Base-by-base conservation (phyloP, 2,797 vertebrate genomes). In the Sandelia bainsii region DNA sequence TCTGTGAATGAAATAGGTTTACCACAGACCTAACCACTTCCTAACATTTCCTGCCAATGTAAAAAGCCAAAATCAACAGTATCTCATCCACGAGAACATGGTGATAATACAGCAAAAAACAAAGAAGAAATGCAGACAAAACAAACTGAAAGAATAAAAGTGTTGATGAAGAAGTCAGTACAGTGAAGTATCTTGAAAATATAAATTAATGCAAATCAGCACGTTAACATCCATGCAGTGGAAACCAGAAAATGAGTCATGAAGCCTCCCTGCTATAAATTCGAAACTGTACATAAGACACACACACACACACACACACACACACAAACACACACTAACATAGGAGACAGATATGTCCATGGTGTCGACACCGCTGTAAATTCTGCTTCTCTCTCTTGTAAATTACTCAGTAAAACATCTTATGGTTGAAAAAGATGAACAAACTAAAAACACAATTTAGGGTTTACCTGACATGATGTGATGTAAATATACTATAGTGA, bases 21-120 rank as follows among this genome's bases (percentile, higher is more conserved):
- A 83, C 81, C 80, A 75, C 75, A 84, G 69, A 82, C 74, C 65
- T 22, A 73, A 82, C 71, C 78, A 68, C 80, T 79, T 80, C 80
- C 70, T 13, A 53, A 49, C 46, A 23, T 67, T 59, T 85, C 50
- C 68, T 63, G 48, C 64, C 22, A 25, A 32, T 19, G 37, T 56
- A 27, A 60, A 39, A 49, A 8, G 78, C 71, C 69, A 83, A 70
- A 65, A 60, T 62, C 72, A 80, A 72, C 84, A 79, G 45, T 61
- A 53, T 69, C 64, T 75, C 62, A 56, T 17, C 29, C 51, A 49
- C 10, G 2, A 46, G 59, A 51, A 57, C 51, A 67, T 46, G 59
- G 78, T 40, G 56, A 75, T 64, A 69, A 75, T 29, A 46, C 62
- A 48, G 77, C 65, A 54, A 75, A 77, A 25, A 75, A 82, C 14